phyloP scores from a whole-genome alignment of 2,797 vertebrate species.

The Gephyroberyx darwinii region DNA sequence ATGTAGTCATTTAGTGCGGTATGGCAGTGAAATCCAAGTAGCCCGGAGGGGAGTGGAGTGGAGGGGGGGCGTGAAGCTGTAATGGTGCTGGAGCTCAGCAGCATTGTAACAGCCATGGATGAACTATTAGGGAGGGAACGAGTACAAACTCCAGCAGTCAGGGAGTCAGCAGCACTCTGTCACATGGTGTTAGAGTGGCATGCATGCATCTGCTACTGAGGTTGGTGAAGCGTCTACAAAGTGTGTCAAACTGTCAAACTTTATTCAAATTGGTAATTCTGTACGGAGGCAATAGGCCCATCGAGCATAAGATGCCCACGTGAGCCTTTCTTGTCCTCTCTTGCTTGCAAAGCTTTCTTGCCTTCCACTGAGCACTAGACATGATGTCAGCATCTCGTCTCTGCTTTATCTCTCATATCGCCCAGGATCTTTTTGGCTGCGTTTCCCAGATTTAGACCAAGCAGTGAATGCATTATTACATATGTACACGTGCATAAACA shows the following conservation, averaged over 20 bases:
- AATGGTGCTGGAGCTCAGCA: background rate
- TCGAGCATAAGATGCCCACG: too few relatives aligned
- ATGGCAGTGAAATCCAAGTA: slow-evolving; percentile 14
- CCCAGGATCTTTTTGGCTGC: too few relatives aligned
- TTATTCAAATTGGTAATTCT: background rate
- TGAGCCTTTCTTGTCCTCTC: too few relatives aligned
- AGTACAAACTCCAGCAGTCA: background rate
- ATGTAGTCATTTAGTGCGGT: slow-evolving; percentile 6
- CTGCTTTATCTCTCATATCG: too few relatives aligned
- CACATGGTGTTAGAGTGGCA: background rate
- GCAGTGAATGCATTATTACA: too few relatives aligned
- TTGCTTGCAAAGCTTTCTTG: too few relatives aligned
- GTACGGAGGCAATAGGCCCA: background rate
- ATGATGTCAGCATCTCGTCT: too few relatives aligned
- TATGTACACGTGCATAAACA: too few relatives aligned
- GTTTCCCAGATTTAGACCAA: too few relatives aligned
- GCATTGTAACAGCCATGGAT: slow-evolving; percentile 2
- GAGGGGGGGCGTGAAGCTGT: background rate
- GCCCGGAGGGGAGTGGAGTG: background rate
- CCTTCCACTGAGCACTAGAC: too few relatives aligned
- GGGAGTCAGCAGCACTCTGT: background rate
- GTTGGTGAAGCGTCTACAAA: background rate
- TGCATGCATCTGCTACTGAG: background rate
- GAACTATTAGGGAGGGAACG: slow-evolving; percentile 26
- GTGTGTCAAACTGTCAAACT: background rate